These are phyloP conservation scores for Unio delphinus DNA, from an alignment of 2,888 invertebrate species.

Conservation along the genomic window DNA sequence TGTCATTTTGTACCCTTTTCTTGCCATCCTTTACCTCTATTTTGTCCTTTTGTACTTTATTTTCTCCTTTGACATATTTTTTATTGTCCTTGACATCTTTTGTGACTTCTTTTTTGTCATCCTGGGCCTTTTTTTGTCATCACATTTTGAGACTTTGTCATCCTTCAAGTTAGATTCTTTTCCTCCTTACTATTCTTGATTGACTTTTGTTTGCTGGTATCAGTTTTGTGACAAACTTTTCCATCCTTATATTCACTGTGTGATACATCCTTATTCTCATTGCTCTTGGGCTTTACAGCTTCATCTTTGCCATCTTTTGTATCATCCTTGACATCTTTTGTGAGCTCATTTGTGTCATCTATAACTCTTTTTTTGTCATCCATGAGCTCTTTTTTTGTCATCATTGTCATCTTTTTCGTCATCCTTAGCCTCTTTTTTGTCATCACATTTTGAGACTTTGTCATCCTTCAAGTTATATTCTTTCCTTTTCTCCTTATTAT, in stretches of 20 bases:
- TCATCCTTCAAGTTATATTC: slow-evolving; percentile 4
- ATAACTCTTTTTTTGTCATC: no score
- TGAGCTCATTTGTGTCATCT: no score
- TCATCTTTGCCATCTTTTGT: no score
- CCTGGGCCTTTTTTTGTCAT: slow-evolving; percentile 23
- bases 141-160: slow-evolving; percentile 15
- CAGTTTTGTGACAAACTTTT: slow-evolving; percentile 9
- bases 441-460: no score
- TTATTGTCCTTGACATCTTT: slow-evolving; percentile 9
- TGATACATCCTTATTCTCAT: slow-evolving; percentile 11
- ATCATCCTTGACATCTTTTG: no score
- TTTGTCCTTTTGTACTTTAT: slow-evolving; percentile 11
- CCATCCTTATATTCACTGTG: slow-evolving; percentile 8
- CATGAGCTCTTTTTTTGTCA: no score
- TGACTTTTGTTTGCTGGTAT: slow-evolving; percentile 14
- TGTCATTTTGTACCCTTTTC: background rate
- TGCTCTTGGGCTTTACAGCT: slow-evolving; percentile 5
- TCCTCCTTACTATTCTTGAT: slow-evolving; percentile 1
- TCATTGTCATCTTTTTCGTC: no score
- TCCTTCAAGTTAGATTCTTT: slow-evolving; percentile 5
- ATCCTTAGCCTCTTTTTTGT: no score
- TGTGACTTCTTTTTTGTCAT: slow-evolving; percentile 18
- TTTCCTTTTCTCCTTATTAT: slow-evolving; percentile 1
- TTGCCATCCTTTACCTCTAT: slow-evolving; percentile 9
- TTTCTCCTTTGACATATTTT: slow-evolving; percentile 11